These are phyloP conservation scores for Eubasilissa regina DNA, from an alignment of 1,140 invertebrate genomes.

Conservation along the genomic window DNA sequence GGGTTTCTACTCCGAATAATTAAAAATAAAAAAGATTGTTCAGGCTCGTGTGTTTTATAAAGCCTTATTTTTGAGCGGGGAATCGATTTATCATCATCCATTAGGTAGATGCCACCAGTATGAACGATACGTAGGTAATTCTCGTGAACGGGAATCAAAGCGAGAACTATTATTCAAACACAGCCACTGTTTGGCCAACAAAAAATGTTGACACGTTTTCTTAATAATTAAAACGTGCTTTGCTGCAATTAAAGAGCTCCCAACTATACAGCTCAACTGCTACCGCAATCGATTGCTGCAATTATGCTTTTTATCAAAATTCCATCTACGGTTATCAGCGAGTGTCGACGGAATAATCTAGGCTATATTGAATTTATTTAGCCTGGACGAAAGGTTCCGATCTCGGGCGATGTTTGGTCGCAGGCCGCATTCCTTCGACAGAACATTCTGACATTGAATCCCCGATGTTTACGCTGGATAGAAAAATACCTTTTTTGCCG, in stretches of 20 bases:
- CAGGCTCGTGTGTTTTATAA: too few relatives aligned
- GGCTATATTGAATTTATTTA: conserved; percentile 36
- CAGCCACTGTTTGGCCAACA: too few relatives aligned
- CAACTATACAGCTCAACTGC: not conserved
- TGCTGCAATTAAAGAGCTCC: not conserved
- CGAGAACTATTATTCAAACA: not conserved
- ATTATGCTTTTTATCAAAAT: conserved; percentile 32
- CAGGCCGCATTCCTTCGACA: conserved; percentile 45
- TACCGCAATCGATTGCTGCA: not conserved
- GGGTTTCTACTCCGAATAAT: too few relatives aligned
- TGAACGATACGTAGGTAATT: not conserved
- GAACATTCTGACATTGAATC: conserved; percentile 53
- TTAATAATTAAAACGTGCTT: not conserved
- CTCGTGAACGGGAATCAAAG: not conserved
- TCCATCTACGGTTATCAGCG: conserved; percentile 34
- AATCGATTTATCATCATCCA: too few relatives aligned
- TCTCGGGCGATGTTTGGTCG: not conserved
- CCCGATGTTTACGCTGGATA: conserved; percentile 44
- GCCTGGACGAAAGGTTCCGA: not conserved
- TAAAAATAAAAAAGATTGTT: too few relatives aligned
- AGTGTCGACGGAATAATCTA: conserved; percentile 37
- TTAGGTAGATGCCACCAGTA: too few relatives aligned
- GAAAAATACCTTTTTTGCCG: conserved; percentile 52
- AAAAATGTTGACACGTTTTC: too few relatives aligned
- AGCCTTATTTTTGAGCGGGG: too few relatives aligned